A percentile compares a stretch with the other conserved stretches of the same genome.
Evolutionary conservation across 2,113 vertebrate genomes (phyloP).

Genomic region (Tonatia bakeri): DNA sequence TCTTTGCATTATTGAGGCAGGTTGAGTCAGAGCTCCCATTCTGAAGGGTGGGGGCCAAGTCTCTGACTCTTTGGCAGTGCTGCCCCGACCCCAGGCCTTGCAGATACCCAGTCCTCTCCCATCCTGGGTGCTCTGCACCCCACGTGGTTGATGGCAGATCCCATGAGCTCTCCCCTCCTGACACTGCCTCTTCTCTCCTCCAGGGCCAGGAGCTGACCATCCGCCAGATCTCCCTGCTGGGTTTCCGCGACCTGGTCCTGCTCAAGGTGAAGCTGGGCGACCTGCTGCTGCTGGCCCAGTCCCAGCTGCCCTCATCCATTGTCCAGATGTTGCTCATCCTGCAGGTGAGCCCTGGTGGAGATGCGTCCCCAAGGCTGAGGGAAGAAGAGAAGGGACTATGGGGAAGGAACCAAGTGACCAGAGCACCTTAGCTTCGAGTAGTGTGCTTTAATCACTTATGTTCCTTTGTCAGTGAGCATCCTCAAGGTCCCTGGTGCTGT

Average conservation of each 20-base stretch:
- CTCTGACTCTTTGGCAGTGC: background rate
- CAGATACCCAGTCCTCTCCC: background rate
- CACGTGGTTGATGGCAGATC: rapidly evolving
- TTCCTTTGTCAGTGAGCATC: background rate
- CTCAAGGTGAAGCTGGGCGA: constrained; percentile 89
- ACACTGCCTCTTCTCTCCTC: background rate
- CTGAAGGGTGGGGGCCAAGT: background rate
- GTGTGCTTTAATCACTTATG: rapidly evolving
- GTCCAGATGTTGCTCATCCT: constrained; percentile 95
- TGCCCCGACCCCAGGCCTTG: background rate
- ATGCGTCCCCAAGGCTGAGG: rapidly evolving
- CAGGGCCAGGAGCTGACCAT: constrained; percentile 95
- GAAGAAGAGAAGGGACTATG: background rate
- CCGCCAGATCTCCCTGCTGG: constrained; percentile 93
- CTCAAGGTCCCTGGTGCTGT: background rate
- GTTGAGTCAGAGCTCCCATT: background rate
- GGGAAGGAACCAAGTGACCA: background rate
- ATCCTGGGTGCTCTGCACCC: background rate
- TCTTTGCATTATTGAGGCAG: background rate
- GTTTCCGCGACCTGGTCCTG: constrained; percentile 93
- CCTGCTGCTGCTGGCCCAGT: constrained; percentile 79
- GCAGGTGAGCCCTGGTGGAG: constrained; percentile 79
- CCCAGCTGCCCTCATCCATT: constrained; percentile 84
- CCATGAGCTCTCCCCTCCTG: background rate
- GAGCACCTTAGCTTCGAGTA: background rate